Evolutionary conservation across 2,888 invertebrate species (phyloP).

Genomic region (Cantharis nigra): DNA sequence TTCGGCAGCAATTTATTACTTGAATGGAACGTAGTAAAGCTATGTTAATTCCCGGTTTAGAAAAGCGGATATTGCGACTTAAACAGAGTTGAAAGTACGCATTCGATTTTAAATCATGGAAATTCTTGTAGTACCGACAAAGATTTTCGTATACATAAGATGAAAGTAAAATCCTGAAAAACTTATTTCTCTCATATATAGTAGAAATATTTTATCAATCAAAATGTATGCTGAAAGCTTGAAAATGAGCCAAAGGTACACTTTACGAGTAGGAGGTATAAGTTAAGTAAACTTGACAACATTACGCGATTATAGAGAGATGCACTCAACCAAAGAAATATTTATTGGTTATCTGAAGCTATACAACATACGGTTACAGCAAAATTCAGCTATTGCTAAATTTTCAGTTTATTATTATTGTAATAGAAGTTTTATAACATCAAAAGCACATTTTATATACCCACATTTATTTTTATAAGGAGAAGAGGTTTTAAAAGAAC

Average conservation of each 20-base stretch:
- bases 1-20: constrained; percentile 11
- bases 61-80: constrained; percentile 13
- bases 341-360: neutral
- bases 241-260: neutral
- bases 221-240: constrained; percentile 2
- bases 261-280: neutral
- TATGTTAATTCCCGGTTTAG: constrained; percentile 11
- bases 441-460: neutral
- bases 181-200: neutral
- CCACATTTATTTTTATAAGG: neutral
- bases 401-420: neutral
- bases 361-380: neutral
- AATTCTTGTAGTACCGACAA: neutral
- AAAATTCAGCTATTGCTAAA: neutral
- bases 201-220: neutral
- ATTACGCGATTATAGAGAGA: neutral
- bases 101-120: neutral
- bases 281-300: neutral
- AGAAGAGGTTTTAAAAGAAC: neutral
- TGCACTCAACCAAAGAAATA: neutral
- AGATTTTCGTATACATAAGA: constrained; percentile 6
- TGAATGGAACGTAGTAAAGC: constrained; percentile 14
- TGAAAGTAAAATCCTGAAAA: constrained; percentile 4
- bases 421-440: neutral
- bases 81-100: constrained; percentile 12